Percentiles rank a stretch among this genome's conserved stretches.
Conservation (phyloP, 2,797 vertebrate genomes). For the Arremon aurantiirostris region DNA sequence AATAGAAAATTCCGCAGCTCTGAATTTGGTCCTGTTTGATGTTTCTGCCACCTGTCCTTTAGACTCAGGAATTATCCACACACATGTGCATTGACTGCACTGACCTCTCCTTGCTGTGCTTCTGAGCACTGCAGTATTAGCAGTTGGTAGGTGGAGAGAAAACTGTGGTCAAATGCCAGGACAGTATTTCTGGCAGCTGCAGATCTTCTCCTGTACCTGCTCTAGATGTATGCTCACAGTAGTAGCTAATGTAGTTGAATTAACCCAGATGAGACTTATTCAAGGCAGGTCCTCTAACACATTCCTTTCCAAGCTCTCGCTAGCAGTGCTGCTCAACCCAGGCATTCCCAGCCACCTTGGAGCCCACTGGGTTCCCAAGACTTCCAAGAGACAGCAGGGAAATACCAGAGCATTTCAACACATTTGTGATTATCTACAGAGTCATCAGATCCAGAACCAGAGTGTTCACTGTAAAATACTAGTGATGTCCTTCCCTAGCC, state of each 20-base stretch:
- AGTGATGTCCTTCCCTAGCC: neutral
- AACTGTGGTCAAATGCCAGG: neutral
- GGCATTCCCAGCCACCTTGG: neutral
- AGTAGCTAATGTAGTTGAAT: neutral
- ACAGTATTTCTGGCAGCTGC: neutral
- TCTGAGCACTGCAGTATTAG: neutral
- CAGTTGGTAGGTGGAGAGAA: neutral
- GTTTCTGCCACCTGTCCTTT: neutral
- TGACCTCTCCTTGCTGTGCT: neutral
- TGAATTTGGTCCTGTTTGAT: neutral
- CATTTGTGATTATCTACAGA: neutral
- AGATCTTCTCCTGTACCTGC: neutral
- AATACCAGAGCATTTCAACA: neutral
- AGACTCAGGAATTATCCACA: neutral
- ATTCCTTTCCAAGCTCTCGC: neutral
- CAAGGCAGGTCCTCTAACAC: neutral
- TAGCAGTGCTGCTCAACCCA: neutral
- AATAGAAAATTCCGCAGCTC: neutral
- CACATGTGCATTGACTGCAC: neutral
- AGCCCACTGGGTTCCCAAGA: neutral
- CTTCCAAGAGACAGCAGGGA: neutral
- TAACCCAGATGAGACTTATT: neutral
- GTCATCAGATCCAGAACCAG: neutral
- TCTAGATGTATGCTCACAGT: neutral
- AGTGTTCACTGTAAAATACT: neutral